Base-by-base conservation (phyloP, 2,888 invertebrate genomes). In the Oeneis ivallda region DNA sequence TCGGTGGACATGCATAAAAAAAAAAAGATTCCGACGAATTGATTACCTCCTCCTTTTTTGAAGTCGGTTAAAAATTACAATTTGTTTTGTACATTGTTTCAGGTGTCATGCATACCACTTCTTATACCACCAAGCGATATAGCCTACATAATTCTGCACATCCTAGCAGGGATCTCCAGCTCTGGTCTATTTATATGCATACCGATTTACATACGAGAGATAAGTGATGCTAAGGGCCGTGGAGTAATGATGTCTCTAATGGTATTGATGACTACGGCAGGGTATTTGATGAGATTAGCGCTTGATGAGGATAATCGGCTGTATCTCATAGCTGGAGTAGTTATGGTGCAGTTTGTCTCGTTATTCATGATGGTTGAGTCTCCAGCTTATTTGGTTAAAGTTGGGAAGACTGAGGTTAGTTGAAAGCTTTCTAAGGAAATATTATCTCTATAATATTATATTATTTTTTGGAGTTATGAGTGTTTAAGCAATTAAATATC, bases 41-140 rank as follows among this genome's bases (percentile, higher is more conserved):
- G n/a, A n/a, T n/a, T n/a, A n/a, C n/a, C n/a, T n/a, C n/a, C n/a
- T n/a, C n/a, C n/a, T n/a, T n/a, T n/a, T n/a, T n/a, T n/a, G n/a
- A n/a, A n/a, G n/a, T n/a, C n/a, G n/a, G n/a, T n/a, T n/a, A 26
- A 26, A 10, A 43, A 43, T 19, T 9, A 19, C 8, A 17, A n/a
- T n/a, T n/a, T 19, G 15, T 39, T 39, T 10, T 60, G 19, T 26
- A 50, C 54, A 62, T 62, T 53, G 10, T 81, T 82, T 2, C 80
- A 89, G 89, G 76, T 79, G 1, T 83, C 86, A 1, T 76, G 86
- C 13, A 79, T 89, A 9, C 88, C 87, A 0, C 73, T 87, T 3
- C 81, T 87, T 9, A 64, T 87, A 6, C 70, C 75, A 39, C 71
- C 76, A 9, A 82, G 74, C 13, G 75, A 79, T 1, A 72, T 71